Conservation (phyloP, 2,113 vertebrate species). For the Glareola pratincola region DNA sequence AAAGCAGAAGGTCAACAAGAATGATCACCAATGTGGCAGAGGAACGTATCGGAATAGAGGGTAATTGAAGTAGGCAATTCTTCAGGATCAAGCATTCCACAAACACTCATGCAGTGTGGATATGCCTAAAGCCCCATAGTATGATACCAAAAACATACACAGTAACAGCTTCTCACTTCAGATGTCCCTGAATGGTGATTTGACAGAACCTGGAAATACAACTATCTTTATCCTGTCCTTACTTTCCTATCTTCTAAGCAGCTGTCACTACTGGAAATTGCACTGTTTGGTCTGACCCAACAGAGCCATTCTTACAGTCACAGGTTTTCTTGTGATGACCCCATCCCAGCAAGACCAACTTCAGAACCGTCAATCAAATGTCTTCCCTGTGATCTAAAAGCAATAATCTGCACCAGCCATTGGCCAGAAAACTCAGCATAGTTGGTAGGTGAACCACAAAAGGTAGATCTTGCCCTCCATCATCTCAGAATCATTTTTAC, state of each 20-base stretch:
- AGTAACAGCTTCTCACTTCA: neutral
- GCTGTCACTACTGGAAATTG: neutral
- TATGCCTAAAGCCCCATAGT: neutral
- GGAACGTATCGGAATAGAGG: neutral
- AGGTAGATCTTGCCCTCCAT: neutral
- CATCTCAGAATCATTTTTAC: neutral
- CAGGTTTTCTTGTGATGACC: neutral
- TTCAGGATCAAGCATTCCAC: neutral
- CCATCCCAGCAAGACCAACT: neutral
- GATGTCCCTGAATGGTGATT: neutral
- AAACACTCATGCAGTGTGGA: fast-evolving
- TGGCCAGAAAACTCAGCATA: neutral
- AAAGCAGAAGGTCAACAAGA: neutral
- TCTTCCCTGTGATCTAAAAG: neutral
- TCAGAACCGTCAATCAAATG: neutral
- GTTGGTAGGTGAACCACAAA: neutral
- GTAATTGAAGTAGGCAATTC: neutral
- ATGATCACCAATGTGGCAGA: fast-evolving
- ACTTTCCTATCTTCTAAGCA: neutral
- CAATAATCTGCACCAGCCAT: neutral
- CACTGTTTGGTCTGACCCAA: neutral
- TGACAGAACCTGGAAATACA: neutral
- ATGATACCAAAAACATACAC: neutral
- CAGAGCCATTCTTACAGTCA: neutral
- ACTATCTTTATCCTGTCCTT: neutral